Conservation (phyloP, 92 coral and sea anemone species). For the Virgularia gustaviana region DNA sequence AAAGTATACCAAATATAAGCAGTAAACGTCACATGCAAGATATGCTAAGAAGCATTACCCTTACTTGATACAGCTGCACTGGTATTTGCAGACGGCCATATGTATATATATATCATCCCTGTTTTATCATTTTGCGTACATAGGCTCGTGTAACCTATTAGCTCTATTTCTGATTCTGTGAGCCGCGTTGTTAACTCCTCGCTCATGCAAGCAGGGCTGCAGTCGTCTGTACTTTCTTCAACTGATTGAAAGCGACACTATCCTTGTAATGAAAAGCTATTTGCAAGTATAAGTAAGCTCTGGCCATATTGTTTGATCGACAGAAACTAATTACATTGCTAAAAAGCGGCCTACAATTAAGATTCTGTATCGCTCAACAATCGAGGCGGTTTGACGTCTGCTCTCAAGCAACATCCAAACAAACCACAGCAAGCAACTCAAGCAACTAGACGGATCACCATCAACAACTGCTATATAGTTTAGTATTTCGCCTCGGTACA, state of each 20-base stretch:
- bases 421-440: constrained; percentile 19
- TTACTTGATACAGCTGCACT: too few species aligned
- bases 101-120: too few species aligned
- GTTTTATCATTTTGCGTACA: too few species aligned
- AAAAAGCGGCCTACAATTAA: constrained; percentile 25
- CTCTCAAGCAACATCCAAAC: constrained; percentile 1
- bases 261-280: neutral
- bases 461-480: neutral
- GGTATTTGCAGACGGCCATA: too few species aligned
- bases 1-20: too few species aligned
- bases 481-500: too few species aligned
- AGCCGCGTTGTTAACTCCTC: neutral
- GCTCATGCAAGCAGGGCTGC: neutral
- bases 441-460: too few species aligned
- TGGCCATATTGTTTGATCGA: neutral
- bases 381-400: constrained; percentile 12
- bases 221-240: neutral
- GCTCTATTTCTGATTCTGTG: too few species aligned
- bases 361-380: neutral
- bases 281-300: constrained; percentile 26
- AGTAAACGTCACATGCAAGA: too few species aligned
- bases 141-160: too few species aligned
- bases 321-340: constrained; percentile 19
- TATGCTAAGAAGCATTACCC: too few species aligned
- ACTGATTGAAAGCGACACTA: constrained; percentile 24